Evolutionary conservation across 2,797 vertebrate genomes (phyloP).

Genomic region (Dendrocincla tyrannina): DNA sequence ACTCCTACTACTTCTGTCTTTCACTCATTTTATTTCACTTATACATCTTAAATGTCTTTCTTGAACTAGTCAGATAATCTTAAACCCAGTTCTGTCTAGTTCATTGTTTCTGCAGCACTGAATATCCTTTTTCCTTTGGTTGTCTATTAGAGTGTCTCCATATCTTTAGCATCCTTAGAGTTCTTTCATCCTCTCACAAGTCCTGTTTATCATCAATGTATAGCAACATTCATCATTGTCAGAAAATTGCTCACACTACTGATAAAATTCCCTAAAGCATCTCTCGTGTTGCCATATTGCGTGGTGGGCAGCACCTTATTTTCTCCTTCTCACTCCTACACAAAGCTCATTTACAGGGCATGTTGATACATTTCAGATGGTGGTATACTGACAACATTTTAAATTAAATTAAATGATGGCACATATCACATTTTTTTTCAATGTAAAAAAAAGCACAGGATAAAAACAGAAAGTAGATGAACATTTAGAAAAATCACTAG

Average conservation of each 20-base stretch:
- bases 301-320: neutral
- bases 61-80: neutral
- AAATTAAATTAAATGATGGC: constrained; percentile 8
- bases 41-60: neutral
- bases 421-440: neutral
- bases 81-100: neutral
- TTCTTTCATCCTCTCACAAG: neutral
- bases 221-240: neutral
- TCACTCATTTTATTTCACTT: neutral
- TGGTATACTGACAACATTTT: neutral
- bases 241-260: neutral
- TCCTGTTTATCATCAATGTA: neutral
- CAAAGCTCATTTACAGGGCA: neutral
- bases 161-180: neutral
- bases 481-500: neutral
- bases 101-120: neutral
- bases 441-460: neutral
- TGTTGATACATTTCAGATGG: constrained; percentile 21
- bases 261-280: neutral
- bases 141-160: neutral
- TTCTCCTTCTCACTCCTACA: constrained; percentile 25
- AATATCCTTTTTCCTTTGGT: neutral
- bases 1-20: neutral
- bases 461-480: neutral
- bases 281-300: neutral